Evolutionary conservation across 2,113 vertebrate species (phyloP), one percentile per base, ranked within the genome.

Genomic region (Gymnogyps californianus): DNA sequence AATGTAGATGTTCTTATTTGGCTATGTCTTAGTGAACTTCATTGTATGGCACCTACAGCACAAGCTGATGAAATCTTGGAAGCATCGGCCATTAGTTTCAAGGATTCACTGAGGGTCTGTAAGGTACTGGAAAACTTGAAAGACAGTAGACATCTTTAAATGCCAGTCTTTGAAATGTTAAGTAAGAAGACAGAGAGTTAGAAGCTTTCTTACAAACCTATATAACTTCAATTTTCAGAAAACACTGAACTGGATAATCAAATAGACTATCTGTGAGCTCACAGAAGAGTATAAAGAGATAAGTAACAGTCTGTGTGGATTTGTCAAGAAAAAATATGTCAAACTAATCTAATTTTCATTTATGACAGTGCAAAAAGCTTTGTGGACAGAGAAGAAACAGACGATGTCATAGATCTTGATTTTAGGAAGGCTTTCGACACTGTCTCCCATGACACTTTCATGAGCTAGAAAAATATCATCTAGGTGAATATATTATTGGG

Each of bases 301-400:
- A 78, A 95, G 90, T 82, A 96, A 84, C 42, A 87, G 90, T 78
- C 94, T 71, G 55, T 66, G 87, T 78, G 81, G 77, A 94, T 94
- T 91, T 95, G 90, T 95, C 93, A 96, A 92, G 80, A 95, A 88
- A 71, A 93, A 92, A 89, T 88, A 92, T 89, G 90, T 95, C 93
- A 96, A 77, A 86, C 59, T 69, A 91, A 96, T 70, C 89, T 89
- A 75, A 94, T 94, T 90, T 92, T 87, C 72, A 78, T 94, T 87
- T 94, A 92, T 89, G 69, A 67, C 67, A 90, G 69, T 59, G 92
- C 83, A 87, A 91, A 97, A 96, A 87, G 64, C 80, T 86, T 95
- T 59, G 64, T 87, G 89, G 93, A 93, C 92, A 94, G 86, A 90
- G 76, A 81, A 89, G 83, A 92, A 96, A 89, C 76, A 95, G 83